Base-by-base conservation (phyloP, 2,113 vertebrate genomes). In the Sceloporus tristichus region DNA sequence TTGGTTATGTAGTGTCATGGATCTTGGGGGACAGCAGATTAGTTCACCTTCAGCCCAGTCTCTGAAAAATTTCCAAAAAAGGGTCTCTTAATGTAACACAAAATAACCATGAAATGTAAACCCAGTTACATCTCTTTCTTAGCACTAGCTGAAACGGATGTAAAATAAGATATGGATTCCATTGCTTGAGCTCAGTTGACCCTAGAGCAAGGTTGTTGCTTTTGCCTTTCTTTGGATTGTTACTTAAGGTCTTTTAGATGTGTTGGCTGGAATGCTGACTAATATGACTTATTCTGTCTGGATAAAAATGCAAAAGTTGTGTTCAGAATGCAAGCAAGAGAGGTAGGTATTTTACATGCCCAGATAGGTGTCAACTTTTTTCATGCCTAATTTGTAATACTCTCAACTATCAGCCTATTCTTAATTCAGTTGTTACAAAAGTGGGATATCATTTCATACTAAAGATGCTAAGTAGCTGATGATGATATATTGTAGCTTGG, bases 351-450 rank as follows among this genome's bases (percentile, higher is more conserved):
- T 83, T 70, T 19, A 70, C 23, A 70, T 29, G 27, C 13, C 65
- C 13, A 65, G 7, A 29, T 27, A 74, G 4, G 7, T 42, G 54
- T 40, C 56, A 62, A 62, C 21, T 62, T 5, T 40, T 73, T 83
- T 75, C 16, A 1, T 34, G 25, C 14, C 9, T 42, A 14, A 76
- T 27, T 76, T 85, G 19, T 59, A 85, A 23, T 77, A n/a, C 21
- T 18, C 25, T 42, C 8, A 29, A 16, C 29, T 77, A 85, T 23
- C 38, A 78, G 9, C 71, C 27, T 78, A 48, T 11, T 65, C 62
- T 86, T 86, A 76, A 85, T 77, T 85, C 38, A 42, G 23, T 85
- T 84, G 82, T 40, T 85, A 85, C 16, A 76, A 21, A 84, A 84
- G 68, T 54, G 14, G 68, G 68, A 56, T 84, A 76, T 62, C 84